A percentile compares a stretch with the other conserved stretches of the same genome.
These are phyloP conservation scores for Neoscelio sp. DNA, from an alignment of 2,888 invertebrate genomes.

Conservation along the genomic window DNA sequence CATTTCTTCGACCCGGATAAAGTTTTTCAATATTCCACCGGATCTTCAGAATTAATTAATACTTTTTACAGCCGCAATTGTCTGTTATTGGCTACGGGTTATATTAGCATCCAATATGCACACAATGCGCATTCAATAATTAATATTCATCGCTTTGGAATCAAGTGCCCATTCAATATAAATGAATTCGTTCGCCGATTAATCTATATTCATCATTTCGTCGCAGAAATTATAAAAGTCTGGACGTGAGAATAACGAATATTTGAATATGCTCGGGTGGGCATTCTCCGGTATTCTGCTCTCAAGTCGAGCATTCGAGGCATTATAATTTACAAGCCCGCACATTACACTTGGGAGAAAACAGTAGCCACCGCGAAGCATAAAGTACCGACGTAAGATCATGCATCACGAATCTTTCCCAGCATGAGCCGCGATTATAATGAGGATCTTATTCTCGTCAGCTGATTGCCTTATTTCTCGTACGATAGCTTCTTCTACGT, in stretches of 20 bases:
- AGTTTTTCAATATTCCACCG: conserved; percentile 19
- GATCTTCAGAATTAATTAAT: conserved; percentile 10
- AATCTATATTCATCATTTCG: conserved; percentile 53
- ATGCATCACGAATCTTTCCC: conserved; percentile 62
- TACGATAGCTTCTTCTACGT: conserved; percentile 44
- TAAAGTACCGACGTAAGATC: conserved; percentile 51
- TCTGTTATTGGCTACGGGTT: too few species aligned
- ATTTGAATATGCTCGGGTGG: conserved; percentile 30
- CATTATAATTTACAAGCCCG: conserved; percentile 55
- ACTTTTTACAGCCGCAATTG: conserved; percentile 8
- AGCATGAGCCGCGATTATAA: conserved; percentile 56
- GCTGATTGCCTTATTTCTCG: conserved; percentile 65
- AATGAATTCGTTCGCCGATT: neutral
- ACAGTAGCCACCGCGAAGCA: conserved; percentile 53
- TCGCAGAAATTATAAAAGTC: conserved; percentile 13
- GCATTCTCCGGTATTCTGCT: conserved; percentile 16
- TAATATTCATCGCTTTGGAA: conserved; percentile 25
- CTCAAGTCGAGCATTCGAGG: conserved; percentile 36
- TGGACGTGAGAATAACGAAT: conserved; percentile 50
- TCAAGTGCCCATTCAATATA: neutral
- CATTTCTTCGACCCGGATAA: conserved; percentile 24
- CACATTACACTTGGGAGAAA: conserved; percentile 49
- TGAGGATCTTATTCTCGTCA: conserved; percentile 62
- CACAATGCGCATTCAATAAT: conserved; percentile 13
- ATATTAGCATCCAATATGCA: conserved; percentile 29